Percentiles rank a stretch among this genome's conserved stretches.
Conservation (phyloP, 2,113 vertebrate species). For the Ceyx margarethae region DNA sequence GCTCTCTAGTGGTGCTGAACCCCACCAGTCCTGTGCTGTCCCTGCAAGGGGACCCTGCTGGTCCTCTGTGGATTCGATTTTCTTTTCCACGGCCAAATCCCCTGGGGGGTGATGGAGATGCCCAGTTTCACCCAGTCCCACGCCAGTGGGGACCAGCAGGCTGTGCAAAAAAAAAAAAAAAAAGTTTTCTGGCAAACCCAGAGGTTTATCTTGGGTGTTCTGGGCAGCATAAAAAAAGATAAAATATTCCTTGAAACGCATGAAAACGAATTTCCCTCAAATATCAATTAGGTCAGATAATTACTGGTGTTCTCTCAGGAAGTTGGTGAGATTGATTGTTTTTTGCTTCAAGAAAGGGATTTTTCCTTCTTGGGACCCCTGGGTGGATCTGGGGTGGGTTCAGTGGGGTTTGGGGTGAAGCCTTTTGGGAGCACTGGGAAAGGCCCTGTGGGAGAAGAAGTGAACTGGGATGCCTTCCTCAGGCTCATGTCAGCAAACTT, state of each 20-base stretch:
- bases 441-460: not conserved
- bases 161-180: not conserved
- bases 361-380: not conserved
- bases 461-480: not conserved
- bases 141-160: not conserved
- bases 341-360: not conserved
- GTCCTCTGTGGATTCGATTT: not conserved
- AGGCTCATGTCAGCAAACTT: not conserved
- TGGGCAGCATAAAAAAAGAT: not conserved
- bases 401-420: not conserved
- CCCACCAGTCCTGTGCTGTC: too few relatives aligned
- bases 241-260: not conserved
- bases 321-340: not conserved
- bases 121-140: not conserved
- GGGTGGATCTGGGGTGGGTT: not conserved
- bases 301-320: too few relatives aligned
- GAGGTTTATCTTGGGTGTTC: not conserved
- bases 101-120: not conserved
- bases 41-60: not conserved
- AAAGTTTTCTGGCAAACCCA: not conserved
- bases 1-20: slow-evolving; percentile 26
- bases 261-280: not conserved
- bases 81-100: not conserved
- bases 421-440: not conserved
- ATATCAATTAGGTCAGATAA: not conserved